Base-by-base conservation (phyloP, 2,113 vertebrate genomes). In the Megaceryle maxima region DNA sequence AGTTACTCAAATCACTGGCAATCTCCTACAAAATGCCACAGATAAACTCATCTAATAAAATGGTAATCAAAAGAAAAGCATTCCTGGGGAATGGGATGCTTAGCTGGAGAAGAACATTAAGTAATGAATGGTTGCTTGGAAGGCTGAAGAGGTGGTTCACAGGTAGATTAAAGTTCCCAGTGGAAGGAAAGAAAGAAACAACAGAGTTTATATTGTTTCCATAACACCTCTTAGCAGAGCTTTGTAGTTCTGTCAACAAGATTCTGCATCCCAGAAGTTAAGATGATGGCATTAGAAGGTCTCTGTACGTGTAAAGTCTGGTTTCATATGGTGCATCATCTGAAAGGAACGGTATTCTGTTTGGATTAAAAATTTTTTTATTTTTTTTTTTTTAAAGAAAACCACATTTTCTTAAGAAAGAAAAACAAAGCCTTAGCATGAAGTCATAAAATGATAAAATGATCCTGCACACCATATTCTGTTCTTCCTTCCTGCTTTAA, bases 31-130 rank as follows among this genome's bases (percentile, higher is more conserved):
- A 88, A 86, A 87, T 50, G 28, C 19, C 48, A 80, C 43, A 57
- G 79, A 90, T 64, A 86, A 88, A 74, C 53, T 70, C 11, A 70
- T 16, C 29, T 78, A 76, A 35, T 76, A 89, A 94, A 92, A 90
- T 51, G 10, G 35, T 60, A 87, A 88, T 57, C 26, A 87, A 83
- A 80, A 60, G 28, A 26, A 88, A 95, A 89, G 85, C 87, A 85
- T 53, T 89, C 46, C 78, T 69, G 81, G 81, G 44, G 73, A 85
- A 56, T 59, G 73, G 51, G 74, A 46, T 87, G 64, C 57, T 92
- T 64, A 93, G 59, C 59, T 95, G 82, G 64, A 88, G 46, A 84
- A 91, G 37, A 93, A 73, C 92, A 93, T 95, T 88, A 90, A 60
- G 44, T 84, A 96, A 94, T 59, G 51, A 90, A 85, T 79, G 26